Evolutionary conservation across 1,140 invertebrate genomes (phyloP), one percentile per base, ranked within the genome.

Genomic region (Probaryconus sp.): DNA sequence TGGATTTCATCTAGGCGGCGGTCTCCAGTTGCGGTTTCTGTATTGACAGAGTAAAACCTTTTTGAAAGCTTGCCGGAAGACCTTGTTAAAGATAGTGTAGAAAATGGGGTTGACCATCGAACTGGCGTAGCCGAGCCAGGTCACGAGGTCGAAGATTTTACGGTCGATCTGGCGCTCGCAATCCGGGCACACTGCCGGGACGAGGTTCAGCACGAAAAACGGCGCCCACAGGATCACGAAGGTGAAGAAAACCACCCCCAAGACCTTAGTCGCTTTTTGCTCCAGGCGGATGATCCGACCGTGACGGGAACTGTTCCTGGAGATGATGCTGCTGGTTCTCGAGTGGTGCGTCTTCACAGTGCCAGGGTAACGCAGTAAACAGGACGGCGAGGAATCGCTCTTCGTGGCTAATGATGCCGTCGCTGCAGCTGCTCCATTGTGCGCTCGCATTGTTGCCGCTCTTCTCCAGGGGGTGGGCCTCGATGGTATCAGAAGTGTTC

Each of bases 21-120:
- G 64, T 37, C 79, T 61, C 82, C 83, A 85, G 0, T 78, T 42
- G 11, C 79, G 71, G 13, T 83, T 83, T 17, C 78, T 67, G 58
- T 85, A 85, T 17, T 76, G 64, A 37, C 95, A 97, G 16, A 92
- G 86, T n/a, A 97, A 82, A 0, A 97, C 94, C 81, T 95, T 94
- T 76, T 95, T 94, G 85, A 98, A 98, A 0, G 96, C 94, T 80
- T 96, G 93, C 28, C 96, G 88, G 85, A 97, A 97, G 26, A 96
- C 94, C 82, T 96, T 95, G 87, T 98, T 98, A 87, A 98, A 97
- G 61, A 97, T 95, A 1, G 96, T 97, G 83, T 97, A 97, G 86
- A 97, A 96, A 68, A 97, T 95, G 0, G 96, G 96, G 88, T 98
- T 98, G 6, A 97, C 94, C 92, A 96, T 96, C 1, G 95, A 96